Percentiles rank a stretch among this genome's conserved stretches.
phyloP scores from a whole-genome alignment of 1,140 invertebrate genomes.

The Probaryconus sp. region DNA sequence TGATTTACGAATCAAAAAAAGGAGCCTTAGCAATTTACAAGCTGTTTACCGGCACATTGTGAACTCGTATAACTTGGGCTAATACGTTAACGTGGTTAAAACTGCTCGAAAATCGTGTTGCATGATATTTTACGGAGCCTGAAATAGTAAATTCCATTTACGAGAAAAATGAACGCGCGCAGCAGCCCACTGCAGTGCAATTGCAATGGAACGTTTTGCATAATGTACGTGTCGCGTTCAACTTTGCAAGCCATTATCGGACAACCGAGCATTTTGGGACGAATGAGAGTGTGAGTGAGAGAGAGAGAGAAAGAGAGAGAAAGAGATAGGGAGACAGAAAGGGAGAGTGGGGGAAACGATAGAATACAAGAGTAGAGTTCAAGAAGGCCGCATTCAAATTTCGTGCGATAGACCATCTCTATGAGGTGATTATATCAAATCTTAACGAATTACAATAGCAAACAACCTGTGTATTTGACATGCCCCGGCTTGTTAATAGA shows the following conservation, averaged over 20 bases:
- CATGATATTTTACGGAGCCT: slow-evolving; percentile 58
- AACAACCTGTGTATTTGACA: slow-evolving; percentile 50
- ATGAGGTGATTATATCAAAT: slow-evolving; percentile 49
- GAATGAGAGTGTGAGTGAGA: background rate
- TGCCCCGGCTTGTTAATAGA: slow-evolving; percentile 50
- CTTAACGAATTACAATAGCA: slow-evolving; percentile 50
- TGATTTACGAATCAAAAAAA: slow-evolving; percentile 43
- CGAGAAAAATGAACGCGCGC: slow-evolving; percentile 54
- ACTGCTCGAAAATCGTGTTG: slow-evolving; percentile 56
- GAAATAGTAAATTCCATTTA: slow-evolving; percentile 61
- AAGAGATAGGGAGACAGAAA: background rate
- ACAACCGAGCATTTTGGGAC: slow-evolving; percentile 49
- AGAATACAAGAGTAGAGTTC: too few species aligned
- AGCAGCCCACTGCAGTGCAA: slow-evolving; percentile 41
- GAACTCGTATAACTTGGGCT: slow-evolving; percentile 34
- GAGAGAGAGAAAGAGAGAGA: background rate
- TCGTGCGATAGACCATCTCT: slow-evolving; percentile 12
- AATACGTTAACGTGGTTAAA: slow-evolving; percentile 60
- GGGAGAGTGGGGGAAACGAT: too few species aligned
- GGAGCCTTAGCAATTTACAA: slow-evolving; percentile 41
- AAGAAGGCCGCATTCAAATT: too few species aligned
- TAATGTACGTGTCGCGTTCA: slow-evolving; percentile 57
- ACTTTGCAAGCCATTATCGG: slow-evolving; percentile 56
- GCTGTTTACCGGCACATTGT: slow-evolving; percentile 45
- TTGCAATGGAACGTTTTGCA: slow-evolving; percentile 55